Base-by-base conservation (phyloP, 2,113 vertebrate species). In the Catharus fuscescens region DNA sequence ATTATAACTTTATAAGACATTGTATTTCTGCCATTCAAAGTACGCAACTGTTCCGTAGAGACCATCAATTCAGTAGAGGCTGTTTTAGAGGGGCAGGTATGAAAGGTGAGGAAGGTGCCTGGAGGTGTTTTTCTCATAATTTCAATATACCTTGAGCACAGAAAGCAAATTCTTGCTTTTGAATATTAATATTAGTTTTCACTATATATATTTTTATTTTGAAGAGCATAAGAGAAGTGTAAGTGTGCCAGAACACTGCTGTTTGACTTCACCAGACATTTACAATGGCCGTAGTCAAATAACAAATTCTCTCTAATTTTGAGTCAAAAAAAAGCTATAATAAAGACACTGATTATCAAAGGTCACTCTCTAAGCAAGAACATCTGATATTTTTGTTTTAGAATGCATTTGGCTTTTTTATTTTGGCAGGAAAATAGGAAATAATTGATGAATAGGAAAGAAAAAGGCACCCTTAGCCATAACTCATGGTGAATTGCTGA, bases 1-100 rank as follows among this genome's bases (percentile, higher is more conserved):
- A 97, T 97, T 97, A 96, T 96, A 97, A 96, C 96, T 97, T 97
- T 92, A 89, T 97, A 96, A 96, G 91, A 96, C 82, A 72, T 82
- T 56, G 72, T 92, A 87, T 53, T 89, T 71, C 66, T 95, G 81
- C 82, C 83, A 67, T 67, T 81, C 88, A 92, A 91, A 81, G 42
- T 17, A 50, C 67, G 32, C n/a, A n/a, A 53, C 78, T 67, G 80
- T 42, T 38, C 29, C 4, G 36, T 31, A 47, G 34, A 52, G 25
- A 88, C 14, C 74, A 77, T 8, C 29, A 40, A n/a, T 84, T 74
- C 61, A 50, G 31, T 7, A 8, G 45, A 80, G 20, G 32, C 12
- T 70, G 45, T 44, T 95, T 83, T 64, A 90, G 76, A 86, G 45
- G 38, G 60, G 17, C 18, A 50, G 31, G 29, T 38, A 85, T 32